Evolutionary conservation across 2,797 vertebrate species (phyloP), one percentile per base, ranked within the genome.

Genomic region (Chromis chromis): DNA sequence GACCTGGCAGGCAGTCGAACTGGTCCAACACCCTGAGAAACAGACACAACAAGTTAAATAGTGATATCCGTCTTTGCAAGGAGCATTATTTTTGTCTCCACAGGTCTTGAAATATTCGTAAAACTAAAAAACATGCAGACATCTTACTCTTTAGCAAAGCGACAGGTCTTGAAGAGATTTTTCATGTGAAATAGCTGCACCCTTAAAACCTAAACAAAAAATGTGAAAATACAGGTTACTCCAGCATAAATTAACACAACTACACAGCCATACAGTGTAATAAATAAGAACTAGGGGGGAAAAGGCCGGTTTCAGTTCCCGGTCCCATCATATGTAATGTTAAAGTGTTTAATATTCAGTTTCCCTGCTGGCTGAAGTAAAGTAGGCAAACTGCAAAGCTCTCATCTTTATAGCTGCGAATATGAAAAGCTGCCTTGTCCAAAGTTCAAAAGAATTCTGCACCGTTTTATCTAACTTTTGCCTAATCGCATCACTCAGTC

Each of bases 181-280:
- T 99, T 99, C 96, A 99, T 97, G 89, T 97, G 97, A 84, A 95
- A 97, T 50, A 99, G 92, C 88, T 98, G 96, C 81, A 97, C 88
- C 72, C 98, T 94, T 48, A 99, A 86, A 66, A 98, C 94, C 98
- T 99, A 59, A 71, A 12, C 21, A 64, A 82, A 4, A 70, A 53
- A 31, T 14, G 8, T 11, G 9, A 65, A 60, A 39, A 21, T 68
- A 2, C n/a, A 3, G 1, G 31, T 70, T 42, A 81, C 9, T 33
- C 36, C 4, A 39, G 48, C 0, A 22, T 13, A 46, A n/a, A 64
- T 14, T 16, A 3, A 52, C 11, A 17, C 17, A 16, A 65, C 19
- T 4, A 49, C 19, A 59, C 10, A 28, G 1, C 5, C 6, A 49
- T 4, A 33, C 2, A 8, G 33, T 39, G 33, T 39, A 0, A 50